A percentile compares a stretch with the other conserved stretches of the same genome.
Conservation (phyloP, 2,888 invertebrate species). For the Tachina fera region DNA sequence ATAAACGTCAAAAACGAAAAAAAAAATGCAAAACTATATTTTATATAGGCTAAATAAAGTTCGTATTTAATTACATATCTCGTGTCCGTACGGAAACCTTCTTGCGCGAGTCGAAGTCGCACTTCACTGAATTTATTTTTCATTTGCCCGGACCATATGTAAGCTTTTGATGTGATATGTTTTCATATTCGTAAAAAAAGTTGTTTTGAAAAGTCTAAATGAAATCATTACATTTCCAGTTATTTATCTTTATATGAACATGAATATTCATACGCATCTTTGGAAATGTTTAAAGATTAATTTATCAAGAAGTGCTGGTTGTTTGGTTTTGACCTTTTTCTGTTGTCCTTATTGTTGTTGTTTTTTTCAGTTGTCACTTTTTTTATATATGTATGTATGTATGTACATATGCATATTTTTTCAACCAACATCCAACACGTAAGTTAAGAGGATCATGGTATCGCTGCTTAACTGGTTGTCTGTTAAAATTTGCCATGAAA, state of each 20-base stretch:
- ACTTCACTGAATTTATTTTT: too few species aligned
- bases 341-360: neutral
- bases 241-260: conserved; percentile 48
- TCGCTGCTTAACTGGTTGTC: conserved; percentile 71
- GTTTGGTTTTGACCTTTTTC: conserved; percentile 10
- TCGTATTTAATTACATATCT: too few species aligned
- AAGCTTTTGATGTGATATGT: neutral
- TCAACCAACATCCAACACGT: conserved; percentile 34
- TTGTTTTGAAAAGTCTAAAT: conserved; percentile 24
- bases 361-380: conserved; percentile 46
- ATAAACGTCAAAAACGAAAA: too few species aligned
- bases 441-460: conserved; percentile 71
- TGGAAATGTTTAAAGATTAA: conserved; percentile 57
- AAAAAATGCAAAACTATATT: too few species aligned
- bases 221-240: conserved; percentile 60
- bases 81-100: too few species aligned
- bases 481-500: conserved; percentile 62
- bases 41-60: too few species aligned
- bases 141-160: neutral
- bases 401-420: neutral
- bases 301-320: conserved; percentile 41
- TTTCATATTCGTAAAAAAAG: neutral
- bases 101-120: too few species aligned
- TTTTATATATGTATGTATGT: neutral
- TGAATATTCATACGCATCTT: conserved; percentile 54